phyloP scores from a whole-genome alignment of 2,888 invertebrate species.

The Noctua janthe region DNA sequence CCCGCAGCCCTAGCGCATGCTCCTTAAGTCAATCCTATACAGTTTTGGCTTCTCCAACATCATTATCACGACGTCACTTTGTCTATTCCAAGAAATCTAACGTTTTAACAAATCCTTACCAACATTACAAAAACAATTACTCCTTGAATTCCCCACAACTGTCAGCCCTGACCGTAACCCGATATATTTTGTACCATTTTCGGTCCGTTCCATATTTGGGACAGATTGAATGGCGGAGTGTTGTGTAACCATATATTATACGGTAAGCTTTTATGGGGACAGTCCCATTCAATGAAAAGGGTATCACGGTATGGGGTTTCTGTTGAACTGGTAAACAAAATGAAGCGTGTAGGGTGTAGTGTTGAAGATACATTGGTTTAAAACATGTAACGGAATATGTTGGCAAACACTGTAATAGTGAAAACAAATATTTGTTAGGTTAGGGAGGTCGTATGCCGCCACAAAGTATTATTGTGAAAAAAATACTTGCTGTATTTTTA shows the following conservation, averaged over 20 bases:
- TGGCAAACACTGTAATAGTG: not conserved
- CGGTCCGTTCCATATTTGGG: conserved; percentile 60
- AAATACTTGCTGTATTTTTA: not conserved
- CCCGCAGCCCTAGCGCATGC: no score
- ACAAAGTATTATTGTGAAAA: not conserved
- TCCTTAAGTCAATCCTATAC: no score
- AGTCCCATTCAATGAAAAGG: conserved; percentile 35
- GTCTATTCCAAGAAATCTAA: not conserved
- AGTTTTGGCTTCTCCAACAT: no score
- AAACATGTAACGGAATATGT: not conserved
- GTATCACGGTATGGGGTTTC: conserved; percentile 32
- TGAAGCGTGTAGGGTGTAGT: not conserved
- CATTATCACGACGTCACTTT: no score
- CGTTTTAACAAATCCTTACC: not conserved
- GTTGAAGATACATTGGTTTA: conserved; percentile 2
- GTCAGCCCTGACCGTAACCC: conserved; percentile 59
- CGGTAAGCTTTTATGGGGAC: conserved; percentile 39
- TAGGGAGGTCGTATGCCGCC: not conserved
- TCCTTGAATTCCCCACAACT: not conserved
- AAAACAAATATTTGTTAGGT: not conserved
- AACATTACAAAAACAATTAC: not conserved
- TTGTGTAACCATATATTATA: conserved; percentile 54
- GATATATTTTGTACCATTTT: conserved; percentile 62
- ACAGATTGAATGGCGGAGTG: conserved; percentile 51
- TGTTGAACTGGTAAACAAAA: conserved; percentile 10